Evolutionary conservation across 2,113 vertebrate genomes (phyloP), one percentile per base, ranked within the genome.

Genomic region (Diglossa brunneiventris): DNA sequence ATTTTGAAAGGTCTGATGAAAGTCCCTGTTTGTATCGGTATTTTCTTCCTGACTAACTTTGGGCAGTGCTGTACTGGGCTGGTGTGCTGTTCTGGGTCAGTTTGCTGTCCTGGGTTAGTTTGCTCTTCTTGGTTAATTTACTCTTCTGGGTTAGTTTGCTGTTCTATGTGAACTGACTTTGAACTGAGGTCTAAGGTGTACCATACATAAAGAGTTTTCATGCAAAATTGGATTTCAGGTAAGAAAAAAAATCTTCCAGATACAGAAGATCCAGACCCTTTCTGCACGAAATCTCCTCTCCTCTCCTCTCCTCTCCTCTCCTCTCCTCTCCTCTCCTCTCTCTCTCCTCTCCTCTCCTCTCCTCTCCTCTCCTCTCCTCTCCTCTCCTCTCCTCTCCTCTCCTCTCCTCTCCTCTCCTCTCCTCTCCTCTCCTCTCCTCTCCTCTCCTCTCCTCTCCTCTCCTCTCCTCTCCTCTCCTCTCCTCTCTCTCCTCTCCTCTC

Each of bases 21-120:
- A 87, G 33, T 8, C 9, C 5, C 37, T 39, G 18, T 41, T 80
- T 1, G 1, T 35, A 52, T 5, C 0, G 1, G 0, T 31, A 23
- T 58, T 80, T 69, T 90, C 28, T 76, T 37, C 28, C 24, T 30
- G 22, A 33, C 3, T n/a, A 53, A 37, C 22, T 53, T 80, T 27
- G 42, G 24, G 5, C 18, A 31, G 6, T 39, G 13, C 4, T 66
- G 19, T 15, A 85, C 50, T 52, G 20, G 37, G 10, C 11, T 5
- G 11, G 27, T 66, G 30, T 35, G 15, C 19, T 42, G 6, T 22
- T 64, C 49, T 53, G 19, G 47, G 47, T 44, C 35, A 22, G 41
- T 64, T 74, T 55, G n/a, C 22, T n/a, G 19, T 33, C 11, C 30
- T 55, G 17, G 55, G 37, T 50, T 61, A 20, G 37, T 53, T 73